Conservation (phyloP, 2,888 invertebrate species). For the Penaeus monodon region DNA sequence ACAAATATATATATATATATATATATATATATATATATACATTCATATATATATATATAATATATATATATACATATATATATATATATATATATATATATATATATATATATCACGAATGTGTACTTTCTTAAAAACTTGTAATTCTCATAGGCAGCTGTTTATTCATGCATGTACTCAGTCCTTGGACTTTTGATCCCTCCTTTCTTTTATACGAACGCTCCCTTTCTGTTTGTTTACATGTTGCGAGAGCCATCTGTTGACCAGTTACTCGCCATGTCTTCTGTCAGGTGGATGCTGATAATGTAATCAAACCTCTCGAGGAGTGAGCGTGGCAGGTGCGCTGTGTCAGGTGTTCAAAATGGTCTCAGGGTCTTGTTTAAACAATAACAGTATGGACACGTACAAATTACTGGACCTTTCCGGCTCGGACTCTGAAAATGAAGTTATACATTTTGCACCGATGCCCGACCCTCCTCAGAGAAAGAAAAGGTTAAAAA, state of each 20-base stretch:
- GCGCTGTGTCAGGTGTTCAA: slow-evolving; percentile 33
- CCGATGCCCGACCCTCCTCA: slow-evolving; percentile 38
- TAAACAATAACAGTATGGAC: slow-evolving; percentile 34
- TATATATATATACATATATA: too few relatives aligned
- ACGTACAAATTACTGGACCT: slow-evolving; percentile 51
- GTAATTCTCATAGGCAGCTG: too few relatives aligned
- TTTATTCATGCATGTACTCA: too few relatives aligned
- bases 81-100: too few relatives aligned
- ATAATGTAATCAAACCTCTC: slow-evolving; percentile 20
- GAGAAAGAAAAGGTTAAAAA: slow-evolving; percentile 41
- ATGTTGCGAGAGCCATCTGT: slow-evolving; percentile 15
- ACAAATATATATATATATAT: too few relatives aligned
- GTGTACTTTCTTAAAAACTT: too few relatives aligned
- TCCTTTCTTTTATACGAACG: neutral
- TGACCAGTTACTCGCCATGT: slow-evolving; percentile 1
- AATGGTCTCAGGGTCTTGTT: slow-evolving; percentile 46
- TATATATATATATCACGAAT: too few relatives aligned
- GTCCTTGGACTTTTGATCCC: too few relatives aligned
- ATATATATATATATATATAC: too few relatives aligned
- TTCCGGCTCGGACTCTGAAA: slow-evolving; percentile 47
- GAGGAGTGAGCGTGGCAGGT: slow-evolving; percentile 14
- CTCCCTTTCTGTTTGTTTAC: slow-evolving; percentile 20
- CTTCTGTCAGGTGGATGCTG: neutral
- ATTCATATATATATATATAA: too few relatives aligned
- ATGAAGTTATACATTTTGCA: slow-evolving; percentile 37